Base-by-base conservation (phyloP, 2,113 vertebrate genomes). In the Cairina moschata region DNA sequence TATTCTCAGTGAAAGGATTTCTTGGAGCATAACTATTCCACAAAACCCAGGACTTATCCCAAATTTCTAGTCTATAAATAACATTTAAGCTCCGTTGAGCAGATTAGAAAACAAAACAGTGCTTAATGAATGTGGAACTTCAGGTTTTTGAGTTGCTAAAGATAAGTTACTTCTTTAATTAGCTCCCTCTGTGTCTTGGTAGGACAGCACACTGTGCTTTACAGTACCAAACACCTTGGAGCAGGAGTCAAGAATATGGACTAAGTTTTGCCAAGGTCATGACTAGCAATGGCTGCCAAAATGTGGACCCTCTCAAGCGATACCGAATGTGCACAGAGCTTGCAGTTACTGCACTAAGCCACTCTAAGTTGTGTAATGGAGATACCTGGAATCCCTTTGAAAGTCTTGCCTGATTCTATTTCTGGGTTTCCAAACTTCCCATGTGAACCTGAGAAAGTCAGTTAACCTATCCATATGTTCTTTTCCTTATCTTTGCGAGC, bases 1-100 rank as follows among this genome's bases (percentile, higher is more conserved):
- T 95, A 42, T 88, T 96, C 81, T 90, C 78, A 95, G 73, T 73
- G 55, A 92, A 95, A 91, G 52, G 81, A 78, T 88, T 97, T 96
- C 83, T 94, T 88, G 90, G 90, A 94, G 31, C 88, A 83, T 73
- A 88, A 59, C 58, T 36, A 11, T 66, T 88, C 75, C 84, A 69
- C 63, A 95, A 92, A 73, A 29, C 46, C 20, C 34, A 83, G 62
- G 75, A 85, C 34, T 94, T 88, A 81, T 28, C 44, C 58, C 69
- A 91, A 36, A 83, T 83, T 92, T 93, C 55, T 78, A 54, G 54
- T 52, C 52, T 74, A 76, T 92, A 92, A 88, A 84, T 55, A 86
- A 95, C 1, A 48, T 90, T 91, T 88, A 94, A 91, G 48, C 40
- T 83, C 69, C 7, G 2, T 38, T 90, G 84, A 88, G 77, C 46